Base-by-base conservation (phyloP, 1,140 invertebrate species). In the Dendrolimus kikuchii region DNA sequence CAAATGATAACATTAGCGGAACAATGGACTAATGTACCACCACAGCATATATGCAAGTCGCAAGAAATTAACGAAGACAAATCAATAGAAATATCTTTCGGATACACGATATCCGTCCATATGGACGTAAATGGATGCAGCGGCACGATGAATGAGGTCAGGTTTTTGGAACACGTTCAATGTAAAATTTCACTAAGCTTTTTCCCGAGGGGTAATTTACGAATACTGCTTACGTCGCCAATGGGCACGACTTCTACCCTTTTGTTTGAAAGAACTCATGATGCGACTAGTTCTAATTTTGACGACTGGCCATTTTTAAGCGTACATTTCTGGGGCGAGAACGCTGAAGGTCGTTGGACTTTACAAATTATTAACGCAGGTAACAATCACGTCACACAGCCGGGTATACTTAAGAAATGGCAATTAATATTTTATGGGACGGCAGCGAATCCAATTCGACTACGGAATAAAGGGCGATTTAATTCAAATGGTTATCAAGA, bases 281-380 rank as follows among this genome's bases (percentile, higher is more conserved):
- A 99, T 82, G 93, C 95, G 43, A 92, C 94, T 42, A 93, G 92
- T 71, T 95, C 95, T 4, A 97, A 96, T 70, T 98, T 98, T 78
- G 95, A 98, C 77, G 95, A 98, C 76, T 99, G 97, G 95, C 96
- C 96, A 4, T 99, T 99, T 90, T 91, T 99, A 59, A 96, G 95
- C 59, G 96, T 99, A 3, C 97, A 99, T 75, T 97, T 93, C 74
- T 99, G 97, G 97, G 96, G 96, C 7, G 98, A 99, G 75, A 94
- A 94, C 66, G 96, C 93, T 5, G 91, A 93, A 64, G 97, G 96
- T 7, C 89, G 93, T 46, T 99, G 98, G 98, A 96, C 92, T 4
- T 82, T 99, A 40, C 93, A 96, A 80, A 93, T 99, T 51, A 92
- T 96, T 65, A 98, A 99, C 75, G 92, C 92, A 23, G 95, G 95